A percentile compares a stretch with the other conserved stretches of the same genome.
Evolutionary conservation across 2,888 invertebrate species (phyloP).

Genomic region (Scelioninae gen. 2): DNA sequence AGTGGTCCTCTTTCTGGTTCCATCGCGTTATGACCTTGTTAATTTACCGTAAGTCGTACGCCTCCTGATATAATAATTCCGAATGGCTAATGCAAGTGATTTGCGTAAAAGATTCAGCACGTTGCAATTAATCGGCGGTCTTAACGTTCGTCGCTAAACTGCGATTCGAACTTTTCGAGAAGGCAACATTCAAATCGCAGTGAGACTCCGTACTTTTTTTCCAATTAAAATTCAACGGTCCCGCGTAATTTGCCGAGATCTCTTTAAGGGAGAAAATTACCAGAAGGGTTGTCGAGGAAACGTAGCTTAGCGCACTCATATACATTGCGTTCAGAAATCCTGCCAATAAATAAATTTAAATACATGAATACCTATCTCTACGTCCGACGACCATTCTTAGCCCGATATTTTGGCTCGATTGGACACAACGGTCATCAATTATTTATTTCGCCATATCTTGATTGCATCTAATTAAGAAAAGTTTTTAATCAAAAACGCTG

Average conservation of each 20-base stretch:
- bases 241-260: constrained; percentile 74
- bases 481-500: too few species aligned
- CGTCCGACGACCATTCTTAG: constrained; percentile 11
- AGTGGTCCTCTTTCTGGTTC: too few species aligned
- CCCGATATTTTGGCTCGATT: constrained; percentile 15
- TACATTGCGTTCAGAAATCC: constrained; percentile 68
- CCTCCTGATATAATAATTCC: constrained; percentile 61
- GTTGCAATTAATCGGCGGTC: constrained; percentile 67
- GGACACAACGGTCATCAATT: constrained; percentile 7
- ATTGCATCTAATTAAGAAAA: constrained; percentile 10
- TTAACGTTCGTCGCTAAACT: constrained; percentile 49
- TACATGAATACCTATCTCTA: constrained; percentile 73
- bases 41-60: neutral
- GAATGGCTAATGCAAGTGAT: constrained; percentile 65
- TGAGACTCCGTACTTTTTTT: constrained; percentile 62
- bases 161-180: constrained; percentile 36
- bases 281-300: constrained; percentile 51
- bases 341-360: constrained; percentile 75
- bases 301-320: constrained; percentile 43
- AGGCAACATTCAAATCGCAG: constrained; percentile 35
- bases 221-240: constrained; percentile 75
- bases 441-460: neutral
- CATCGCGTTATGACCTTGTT: constrained; percentile 25
- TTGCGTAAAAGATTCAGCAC: constrained; percentile 67
- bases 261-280: constrained; percentile 75